Evolutionary conservation across 92 coral and sea anemone genomes (phyloP).

Genomic region (Nematostella vectensis): DNA sequence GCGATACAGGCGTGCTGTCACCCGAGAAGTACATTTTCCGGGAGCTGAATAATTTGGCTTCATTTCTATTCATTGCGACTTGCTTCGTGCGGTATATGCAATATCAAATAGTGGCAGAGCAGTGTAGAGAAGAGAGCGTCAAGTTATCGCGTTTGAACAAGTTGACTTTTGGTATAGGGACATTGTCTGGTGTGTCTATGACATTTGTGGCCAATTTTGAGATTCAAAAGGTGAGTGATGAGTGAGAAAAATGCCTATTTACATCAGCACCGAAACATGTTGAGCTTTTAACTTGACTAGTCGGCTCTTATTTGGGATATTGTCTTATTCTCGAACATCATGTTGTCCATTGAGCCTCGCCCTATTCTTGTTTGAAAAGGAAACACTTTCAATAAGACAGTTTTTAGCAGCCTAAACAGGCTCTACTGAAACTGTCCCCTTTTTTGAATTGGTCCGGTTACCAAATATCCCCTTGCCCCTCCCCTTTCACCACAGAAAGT

Average conservation of each 20-base stretch:
- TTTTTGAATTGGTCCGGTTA: no score
- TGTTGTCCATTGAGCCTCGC: no score
- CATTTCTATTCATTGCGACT: slow-evolving; percentile 62
- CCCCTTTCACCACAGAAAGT: no score
- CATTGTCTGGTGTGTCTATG: slow-evolving; percentile 63
- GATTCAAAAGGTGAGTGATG: slow-evolving; percentile 51
- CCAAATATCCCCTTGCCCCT: no score
- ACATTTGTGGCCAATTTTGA: slow-evolving; percentile 80
- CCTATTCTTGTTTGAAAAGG: no score
- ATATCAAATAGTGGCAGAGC: slow-evolving; percentile 58
- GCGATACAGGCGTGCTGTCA: slow-evolving; percentile 69
- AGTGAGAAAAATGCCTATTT: background rate
- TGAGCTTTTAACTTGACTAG: no score
- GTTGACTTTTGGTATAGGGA: slow-evolving; percentile 58
- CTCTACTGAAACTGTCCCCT: no score
- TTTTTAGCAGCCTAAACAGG: no score
- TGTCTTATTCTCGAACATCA: no score
- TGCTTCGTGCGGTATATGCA: slow-evolving; percentile 75
- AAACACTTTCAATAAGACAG: no score
- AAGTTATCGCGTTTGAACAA: slow-evolving; percentile 48
- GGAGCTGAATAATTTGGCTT: slow-evolving; percentile 53
- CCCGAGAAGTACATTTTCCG: slow-evolving; percentile 76
- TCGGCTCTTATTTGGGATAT: no score
- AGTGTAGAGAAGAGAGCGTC: slow-evolving; percentile 51
- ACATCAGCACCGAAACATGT: no score